Base-by-base conservation (phyloP, 2,113 vertebrate species). In the Phycodurus eques region DNA sequence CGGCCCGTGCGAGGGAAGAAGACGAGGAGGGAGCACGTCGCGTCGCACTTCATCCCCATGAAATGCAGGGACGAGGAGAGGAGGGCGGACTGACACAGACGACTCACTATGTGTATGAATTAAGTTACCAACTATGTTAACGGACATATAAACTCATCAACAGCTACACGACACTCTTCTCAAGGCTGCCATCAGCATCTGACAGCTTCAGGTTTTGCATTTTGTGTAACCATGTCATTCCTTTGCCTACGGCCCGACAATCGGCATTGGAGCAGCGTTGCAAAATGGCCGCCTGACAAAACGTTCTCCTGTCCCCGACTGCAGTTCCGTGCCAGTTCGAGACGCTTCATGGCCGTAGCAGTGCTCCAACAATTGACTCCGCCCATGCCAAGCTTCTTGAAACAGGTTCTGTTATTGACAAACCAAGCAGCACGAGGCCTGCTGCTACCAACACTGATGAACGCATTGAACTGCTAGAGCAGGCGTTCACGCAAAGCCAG, bases 11-110 rank as follows among this genome's bases (percentile, higher is more conserved):
- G 88, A 88, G 98, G 98, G 61, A 96, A 92, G 88, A 98, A 94
- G 91, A 98, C 96, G 44, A 94, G 95, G 90, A 96, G 96, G 91
- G 96, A 98, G 92, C 93, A 94, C 3, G 85, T 90, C 80, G 93
- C 95, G 71, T 96, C 95, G 75, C 98, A 99, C 85, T 99, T 99
- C 90, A 96, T 99, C 90, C 98, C 98, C 42, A 93, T 96, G 89
- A 92, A 94, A 72, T 92, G 91, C 82, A 87, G 73, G 44, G 90
- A 90, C 14, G 90, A 91, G 31, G 92, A 92, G 78, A 81, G 86
- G 82, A 83, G 79, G 64, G 75, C 72, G 71, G 86, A 90, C 72
- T 93, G 76, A 92, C 42, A 68, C 12, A 57, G 22, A 22, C 2
- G 42, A 80, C 33, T 31, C 43, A 35, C 31, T 11, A 61, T 49